These are phyloP conservation scores for Hemiprocne comata DNA, from an alignment of 2,113 vertebrate genomes.

Conservation along the genomic window DNA sequence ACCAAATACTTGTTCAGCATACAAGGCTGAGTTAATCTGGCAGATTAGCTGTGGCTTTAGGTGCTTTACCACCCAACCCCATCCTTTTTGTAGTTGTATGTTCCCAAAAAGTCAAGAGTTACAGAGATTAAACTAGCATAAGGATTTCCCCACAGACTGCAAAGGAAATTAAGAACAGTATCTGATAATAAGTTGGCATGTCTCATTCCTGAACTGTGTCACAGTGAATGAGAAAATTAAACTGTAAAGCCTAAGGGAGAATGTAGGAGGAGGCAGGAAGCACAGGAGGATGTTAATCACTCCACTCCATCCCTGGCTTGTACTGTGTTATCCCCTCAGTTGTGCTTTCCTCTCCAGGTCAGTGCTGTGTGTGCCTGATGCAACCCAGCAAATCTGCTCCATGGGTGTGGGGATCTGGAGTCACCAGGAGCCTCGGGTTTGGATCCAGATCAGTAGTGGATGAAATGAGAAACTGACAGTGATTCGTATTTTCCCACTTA, in stretches of 20 bases:
- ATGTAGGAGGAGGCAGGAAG: background rate
- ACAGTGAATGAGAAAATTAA: background rate
- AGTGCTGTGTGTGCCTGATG: background rate
- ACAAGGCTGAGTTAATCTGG: background rate
- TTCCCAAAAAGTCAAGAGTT: background rate
- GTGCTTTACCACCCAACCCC: background rate
- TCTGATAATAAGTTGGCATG: background rate
- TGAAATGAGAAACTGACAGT: slow-evolving; percentile 37
- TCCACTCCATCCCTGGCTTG: background rate
- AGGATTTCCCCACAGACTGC: background rate
- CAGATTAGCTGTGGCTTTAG: background rate
- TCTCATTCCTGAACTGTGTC: background rate
- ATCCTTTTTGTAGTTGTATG: background rate
- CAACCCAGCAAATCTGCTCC: background rate
- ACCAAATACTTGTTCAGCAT: background rate
- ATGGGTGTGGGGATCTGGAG: background rate
- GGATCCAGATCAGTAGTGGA: slow-evolving; percentile 21
- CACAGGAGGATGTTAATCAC: background rate
- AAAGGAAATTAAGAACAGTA: background rate
- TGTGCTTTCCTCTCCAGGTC: background rate
- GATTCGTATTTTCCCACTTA: background rate
- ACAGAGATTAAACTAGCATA: background rate
- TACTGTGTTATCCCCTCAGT: background rate
- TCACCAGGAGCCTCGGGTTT: background rate
- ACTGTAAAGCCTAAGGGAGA: background rate